These are phyloP conservation scores for Sinelater perroti DNA, from an alignment of 2,888 invertebrate species.

Conservation along the genomic window DNA sequence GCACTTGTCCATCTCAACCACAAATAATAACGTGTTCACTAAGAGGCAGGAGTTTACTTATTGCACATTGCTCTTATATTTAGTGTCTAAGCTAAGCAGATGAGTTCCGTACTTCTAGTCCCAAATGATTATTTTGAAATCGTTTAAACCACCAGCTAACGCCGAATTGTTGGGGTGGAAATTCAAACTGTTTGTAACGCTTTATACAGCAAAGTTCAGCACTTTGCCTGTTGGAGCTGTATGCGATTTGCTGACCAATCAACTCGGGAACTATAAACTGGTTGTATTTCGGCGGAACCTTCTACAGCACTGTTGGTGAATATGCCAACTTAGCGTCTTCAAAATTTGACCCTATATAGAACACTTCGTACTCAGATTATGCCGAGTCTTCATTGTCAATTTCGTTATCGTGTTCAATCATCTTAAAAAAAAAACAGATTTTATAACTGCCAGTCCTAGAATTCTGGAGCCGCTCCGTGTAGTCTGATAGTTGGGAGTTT, in stretches of 20 bases:
- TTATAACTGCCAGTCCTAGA: too few species aligned
- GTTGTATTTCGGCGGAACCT: slow-evolving; percentile 71
- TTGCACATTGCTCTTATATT: slow-evolving; percentile 88
- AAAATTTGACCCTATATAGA: too few species aligned
- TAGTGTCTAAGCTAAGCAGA: slow-evolving; percentile 75
- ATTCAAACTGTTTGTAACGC: slow-evolving; percentile 92
- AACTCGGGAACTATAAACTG: slow-evolving; percentile 74
- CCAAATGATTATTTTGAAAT: slow-evolving; percentile 87
- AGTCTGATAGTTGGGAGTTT: too few species aligned
- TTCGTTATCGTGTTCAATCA: too few species aligned
- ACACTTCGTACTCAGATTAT: too few species aligned
- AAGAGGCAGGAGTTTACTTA: slow-evolving; percentile 86
- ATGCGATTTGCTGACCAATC: slow-evolving; percentile 71
- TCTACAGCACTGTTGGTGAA: slow-evolving; percentile 66
- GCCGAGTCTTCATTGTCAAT: too few species aligned
- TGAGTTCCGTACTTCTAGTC: slow-evolving; percentile 83
- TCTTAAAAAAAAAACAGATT: too few species aligned
- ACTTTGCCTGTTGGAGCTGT: slow-evolving; percentile 60
- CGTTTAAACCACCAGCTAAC: slow-evolving; percentile 91
- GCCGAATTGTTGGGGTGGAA: slow-evolving; percentile 83
- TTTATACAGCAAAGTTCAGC: too few species aligned
- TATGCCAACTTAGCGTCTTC: too few species aligned
- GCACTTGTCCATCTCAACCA: slow-evolving; percentile 86
- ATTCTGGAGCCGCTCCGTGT: too few species aligned
- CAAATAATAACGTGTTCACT: slow-evolving; percentile 85